Evolutionary conservation across 2,888 invertebrate species (phyloP).

Genomic region (Oscheius sp.): DNA sequence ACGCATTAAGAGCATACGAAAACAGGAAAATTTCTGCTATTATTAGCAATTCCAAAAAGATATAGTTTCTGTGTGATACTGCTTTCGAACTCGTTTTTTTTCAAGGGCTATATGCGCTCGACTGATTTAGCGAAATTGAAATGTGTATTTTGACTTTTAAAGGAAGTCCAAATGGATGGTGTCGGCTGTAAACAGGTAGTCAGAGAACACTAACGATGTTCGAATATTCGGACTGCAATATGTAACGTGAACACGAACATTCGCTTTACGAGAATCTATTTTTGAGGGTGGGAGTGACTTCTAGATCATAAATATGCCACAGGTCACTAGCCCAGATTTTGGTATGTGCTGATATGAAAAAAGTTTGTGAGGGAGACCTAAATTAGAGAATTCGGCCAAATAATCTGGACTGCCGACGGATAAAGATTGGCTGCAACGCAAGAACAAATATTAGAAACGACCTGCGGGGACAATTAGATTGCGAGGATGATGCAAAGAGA

Average conservation of each 20-base stretch:
- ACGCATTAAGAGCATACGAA: no score
- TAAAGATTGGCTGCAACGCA: slow-evolving; percentile 35
- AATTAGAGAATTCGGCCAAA: slow-evolving; percentile 33
- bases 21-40: no score
- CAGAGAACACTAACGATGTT: no score
- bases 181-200: no score
- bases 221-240: background rate
- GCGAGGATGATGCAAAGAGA: slow-evolving; percentile 15
- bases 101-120: no score
- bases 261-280: background rate
- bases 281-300: background rate
- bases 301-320: background rate
- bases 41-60: no score
- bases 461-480: slow-evolving; percentile 33
- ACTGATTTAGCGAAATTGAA: no score
- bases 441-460: slow-evolving; percentile 33
- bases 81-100: no score
- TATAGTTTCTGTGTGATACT: no score
- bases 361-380: slow-evolving; percentile 13
- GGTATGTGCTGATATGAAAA: slow-evolving; percentile 12
- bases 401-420: slow-evolving; percentile 25
- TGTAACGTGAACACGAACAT: slow-evolving; percentile 2
- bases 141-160: no score
- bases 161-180: no score
- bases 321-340: background rate